These are phyloP conservation scores for Podargus strigoides DNA, from an alignment of 2,797 vertebrate genomes.

Conservation along the genomic window DNA sequence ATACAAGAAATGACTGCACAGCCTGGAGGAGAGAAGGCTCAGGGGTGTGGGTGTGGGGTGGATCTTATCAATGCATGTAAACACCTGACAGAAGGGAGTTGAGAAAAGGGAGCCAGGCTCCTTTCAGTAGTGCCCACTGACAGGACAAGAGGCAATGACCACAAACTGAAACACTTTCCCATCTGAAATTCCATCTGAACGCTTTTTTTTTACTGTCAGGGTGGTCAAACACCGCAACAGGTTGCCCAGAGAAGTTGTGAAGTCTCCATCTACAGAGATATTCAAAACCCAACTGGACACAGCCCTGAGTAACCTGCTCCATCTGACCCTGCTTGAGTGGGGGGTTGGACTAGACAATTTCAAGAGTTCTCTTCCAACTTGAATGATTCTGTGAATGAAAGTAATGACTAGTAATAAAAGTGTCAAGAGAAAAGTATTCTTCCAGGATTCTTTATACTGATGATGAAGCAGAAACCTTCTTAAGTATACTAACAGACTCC, in stretches of 20 bases:
- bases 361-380: not conserved
- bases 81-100: not conserved
- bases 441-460: not conserved
- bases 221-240: not conserved
- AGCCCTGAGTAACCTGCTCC: not conserved
- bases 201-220: not conserved
- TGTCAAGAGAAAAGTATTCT: not conserved
- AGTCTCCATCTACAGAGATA: not conserved
- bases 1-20: not conserved
- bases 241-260: not conserved
- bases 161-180: not conserved
- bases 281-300: not conserved
- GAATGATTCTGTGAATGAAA: not conserved
- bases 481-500: not conserved
- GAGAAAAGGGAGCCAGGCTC: not conserved
- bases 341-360: not conserved
- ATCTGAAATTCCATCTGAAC: not conserved
- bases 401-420: not conserved
- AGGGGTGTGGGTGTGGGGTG: accelerated
- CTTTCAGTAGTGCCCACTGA: not conserved
- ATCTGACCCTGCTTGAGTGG: not conserved
- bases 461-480: not conserved
- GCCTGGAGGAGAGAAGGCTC: not conserved
- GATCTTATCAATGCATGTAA: not conserved
- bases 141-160: not conserved